Evolutionary conservation across 1,140 invertebrate species (phyloP).

Genomic region (Rhynchophorus ferrugineus): DNA sequence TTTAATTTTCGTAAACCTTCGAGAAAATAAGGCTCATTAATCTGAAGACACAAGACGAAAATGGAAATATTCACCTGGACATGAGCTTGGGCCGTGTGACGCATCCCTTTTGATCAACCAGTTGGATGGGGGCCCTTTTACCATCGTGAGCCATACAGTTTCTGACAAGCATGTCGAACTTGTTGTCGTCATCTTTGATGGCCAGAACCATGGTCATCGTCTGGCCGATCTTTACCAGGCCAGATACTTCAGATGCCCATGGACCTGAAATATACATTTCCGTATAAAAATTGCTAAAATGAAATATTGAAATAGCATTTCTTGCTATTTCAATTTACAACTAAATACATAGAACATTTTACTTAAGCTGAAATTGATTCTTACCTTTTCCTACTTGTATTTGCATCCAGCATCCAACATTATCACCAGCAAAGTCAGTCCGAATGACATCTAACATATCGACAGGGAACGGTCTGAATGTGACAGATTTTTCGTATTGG

Average conservation of each 20-base stretch:
- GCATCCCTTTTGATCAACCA: conserved; percentile 89
- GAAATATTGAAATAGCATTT: no score
- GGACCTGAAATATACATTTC: conserved; percentile 65
- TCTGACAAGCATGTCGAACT: conserved; percentile 91
- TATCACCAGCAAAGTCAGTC: conserved; percentile 90
- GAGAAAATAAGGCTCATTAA: conserved; percentile 5
- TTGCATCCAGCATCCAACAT: conserved; percentile 93
- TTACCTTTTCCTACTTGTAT: conserved; percentile 82
- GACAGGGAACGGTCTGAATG: conserved; percentile 88
- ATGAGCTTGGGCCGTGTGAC: conserved; percentile 87
- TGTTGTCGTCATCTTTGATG: conserved; percentile 92
- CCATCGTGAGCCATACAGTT: conserved; percentile 94
- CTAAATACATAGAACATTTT: no score
- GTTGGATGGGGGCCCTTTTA: conserved; percentile 86
- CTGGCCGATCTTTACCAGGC: conserved; percentile 89
- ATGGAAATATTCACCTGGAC: conserved; percentile 54
- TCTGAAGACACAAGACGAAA: no score
- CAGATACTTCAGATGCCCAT: conserved; percentile 91
- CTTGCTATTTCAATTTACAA: no score
- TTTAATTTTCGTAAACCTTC: conserved; percentile 85
- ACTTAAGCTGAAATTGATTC: no score
- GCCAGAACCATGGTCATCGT: conserved; percentile 96
- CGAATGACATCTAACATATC: conserved; percentile 91
- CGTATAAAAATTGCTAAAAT: no score
- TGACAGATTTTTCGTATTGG: conserved; percentile 91